phyloP scores from a whole-genome alignment of 2,113 vertebrate genomes.

The Triplophysa tibetana region DNA sequence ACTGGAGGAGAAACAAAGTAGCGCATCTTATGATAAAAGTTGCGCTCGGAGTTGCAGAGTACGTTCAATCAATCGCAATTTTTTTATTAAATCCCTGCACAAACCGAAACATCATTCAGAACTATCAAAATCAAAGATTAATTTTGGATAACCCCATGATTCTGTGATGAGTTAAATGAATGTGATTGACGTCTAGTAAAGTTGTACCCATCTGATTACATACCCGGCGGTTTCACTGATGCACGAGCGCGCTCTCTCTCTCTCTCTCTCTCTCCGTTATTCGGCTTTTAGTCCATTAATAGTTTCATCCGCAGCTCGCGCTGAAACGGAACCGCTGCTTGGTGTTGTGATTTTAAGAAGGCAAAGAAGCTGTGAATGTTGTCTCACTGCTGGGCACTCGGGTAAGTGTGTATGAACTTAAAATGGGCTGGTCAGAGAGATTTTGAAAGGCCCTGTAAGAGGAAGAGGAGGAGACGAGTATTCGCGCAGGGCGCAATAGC shows the following conservation, averaged over 20 bases:
- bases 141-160: background rate
- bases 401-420: constrained; percentile 27
- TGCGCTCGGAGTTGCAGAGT: background rate
- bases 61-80: background rate
- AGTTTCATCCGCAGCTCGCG: background rate
- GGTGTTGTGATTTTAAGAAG: background rate
- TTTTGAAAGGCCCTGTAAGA: constrained; percentile 72
- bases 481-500: background rate
- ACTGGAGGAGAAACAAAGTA: background rate
- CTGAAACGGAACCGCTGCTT: background rate
- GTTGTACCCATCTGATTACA: background rate
- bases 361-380: background rate
- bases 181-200: background rate
- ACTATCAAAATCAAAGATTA: background rate
- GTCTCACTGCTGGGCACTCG: background rate
- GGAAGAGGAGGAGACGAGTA: constrained; percentile 71
- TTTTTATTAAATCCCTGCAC: background rate
- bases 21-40: background rate
- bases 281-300: constrained; percentile 15
- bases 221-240: background rate
- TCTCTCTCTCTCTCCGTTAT: constrained; percentile 21
- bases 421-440: constrained; percentile 49
- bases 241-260: constrained; percentile 3
- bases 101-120: background rate
- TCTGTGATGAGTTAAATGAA: background rate